These are phyloP conservation scores for Larimichthys crocea DNA, from an alignment of 2,113 vertebrate genomes.

Conservation along the genomic window DNA sequence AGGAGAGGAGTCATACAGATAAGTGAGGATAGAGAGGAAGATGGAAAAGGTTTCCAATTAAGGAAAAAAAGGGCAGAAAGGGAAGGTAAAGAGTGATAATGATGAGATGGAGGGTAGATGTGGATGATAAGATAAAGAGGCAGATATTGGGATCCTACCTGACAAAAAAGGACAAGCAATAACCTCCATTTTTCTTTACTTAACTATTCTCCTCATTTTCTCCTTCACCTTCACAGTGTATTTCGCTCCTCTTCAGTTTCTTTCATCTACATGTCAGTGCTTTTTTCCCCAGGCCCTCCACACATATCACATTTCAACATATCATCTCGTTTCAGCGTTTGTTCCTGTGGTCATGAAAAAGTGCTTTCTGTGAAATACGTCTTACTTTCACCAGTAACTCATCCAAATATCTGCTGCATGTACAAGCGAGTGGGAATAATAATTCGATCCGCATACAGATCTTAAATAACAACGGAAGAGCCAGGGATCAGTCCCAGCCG, in stretches of 20 bases:
- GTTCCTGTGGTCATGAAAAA: background rate
- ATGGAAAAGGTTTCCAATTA: conserved; percentile 64
- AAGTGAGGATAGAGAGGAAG: conserved; percentile 30
- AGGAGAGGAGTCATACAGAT: conserved; percentile 30
- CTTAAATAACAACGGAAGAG: too few species aligned
- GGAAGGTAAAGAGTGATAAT: conserved; percentile 45
- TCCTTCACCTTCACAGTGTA: background rate
- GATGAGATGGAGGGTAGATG: conserved; percentile 52
- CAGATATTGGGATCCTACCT: conserved; percentile 35
- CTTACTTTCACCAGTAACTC: too few species aligned
- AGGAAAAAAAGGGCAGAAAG: conserved; percentile 30
- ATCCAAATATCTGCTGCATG: too few species aligned
- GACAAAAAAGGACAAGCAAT: conserved; percentile 43
- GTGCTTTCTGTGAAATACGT: too few species aligned
- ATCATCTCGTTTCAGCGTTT: background rate
- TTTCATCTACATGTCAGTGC: background rate
- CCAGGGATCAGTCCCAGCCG: too few species aligned
- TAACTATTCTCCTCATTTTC: background rate
- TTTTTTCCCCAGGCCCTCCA: background rate
- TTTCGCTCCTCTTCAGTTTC: background rate
- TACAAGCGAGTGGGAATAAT: too few species aligned
- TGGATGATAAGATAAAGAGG: conserved; percentile 45
- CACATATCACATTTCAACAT: background rate
- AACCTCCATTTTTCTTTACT: conserved; percentile 28
- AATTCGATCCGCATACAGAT: too few species aligned